Evolutionary conservation across 2,888 invertebrate species (phyloP).

Genomic region (Malachius bipustulatus): DNA sequence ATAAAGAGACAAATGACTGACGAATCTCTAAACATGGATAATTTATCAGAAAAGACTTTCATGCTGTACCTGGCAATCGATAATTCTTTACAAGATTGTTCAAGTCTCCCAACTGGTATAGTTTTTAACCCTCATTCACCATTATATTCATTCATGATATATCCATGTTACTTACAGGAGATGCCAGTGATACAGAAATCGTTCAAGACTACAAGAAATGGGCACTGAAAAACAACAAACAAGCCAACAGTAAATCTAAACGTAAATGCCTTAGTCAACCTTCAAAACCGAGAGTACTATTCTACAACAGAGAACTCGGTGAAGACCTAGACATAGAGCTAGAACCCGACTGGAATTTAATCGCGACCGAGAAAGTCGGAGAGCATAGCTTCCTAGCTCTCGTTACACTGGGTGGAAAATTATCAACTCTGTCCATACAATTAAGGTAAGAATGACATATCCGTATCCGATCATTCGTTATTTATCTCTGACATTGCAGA

Average conservation of each 20-base stretch:
- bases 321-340: slow-evolving; percentile 39
- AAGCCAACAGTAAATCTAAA: slow-evolving; percentile 32
- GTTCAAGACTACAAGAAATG: slow-evolving; percentile 62
- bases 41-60: slow-evolving; percentile 54
- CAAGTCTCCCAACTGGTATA: slow-evolving; percentile 49
- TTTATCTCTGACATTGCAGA: slow-evolving; percentile 23
- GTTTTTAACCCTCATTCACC: background rate
- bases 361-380: slow-evolving; percentile 45
- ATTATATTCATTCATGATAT: slow-evolving; percentile 3
- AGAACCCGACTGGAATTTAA: slow-evolving; percentile 50
- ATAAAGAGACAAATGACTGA: slow-evolving; percentile 38
- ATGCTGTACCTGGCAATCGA: slow-evolving; percentile 63
- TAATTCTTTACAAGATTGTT: slow-evolving; percentile 69
- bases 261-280: slow-evolving; percentile 43
- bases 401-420: slow-evolving; percentile 48
- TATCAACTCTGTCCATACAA: slow-evolving; percentile 50
- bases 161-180: slow-evolving; percentile 29
- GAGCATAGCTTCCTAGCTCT: slow-evolving; percentile 52
- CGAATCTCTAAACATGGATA: slow-evolving; percentile 29
- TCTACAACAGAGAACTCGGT: slow-evolving; percentile 46
- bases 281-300: slow-evolving; percentile 48
- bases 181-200: slow-evolving; percentile 59
- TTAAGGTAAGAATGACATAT: slow-evolving; percentile 41
- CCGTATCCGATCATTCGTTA: too few species aligned
- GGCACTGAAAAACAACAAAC: slow-evolving; percentile 34